phyloP scores from a whole-genome alignment of 2,797 vertebrate species.

The Clarias fuscus region DNA sequence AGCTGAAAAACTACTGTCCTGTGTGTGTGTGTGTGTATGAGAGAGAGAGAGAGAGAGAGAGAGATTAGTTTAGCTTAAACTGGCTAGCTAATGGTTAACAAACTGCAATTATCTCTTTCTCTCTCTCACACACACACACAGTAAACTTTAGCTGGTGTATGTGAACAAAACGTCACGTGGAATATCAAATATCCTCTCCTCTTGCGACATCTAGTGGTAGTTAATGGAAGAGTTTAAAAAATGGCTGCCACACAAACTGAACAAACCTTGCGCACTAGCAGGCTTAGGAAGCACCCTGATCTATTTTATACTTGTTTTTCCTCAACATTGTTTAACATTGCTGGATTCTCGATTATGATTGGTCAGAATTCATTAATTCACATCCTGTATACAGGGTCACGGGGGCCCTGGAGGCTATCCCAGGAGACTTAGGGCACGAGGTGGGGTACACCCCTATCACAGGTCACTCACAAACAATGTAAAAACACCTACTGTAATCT shows the following conservation, averaged over 20 bases:
- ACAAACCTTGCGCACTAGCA: neutral
- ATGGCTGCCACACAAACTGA: neutral
- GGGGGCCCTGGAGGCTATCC: no score
- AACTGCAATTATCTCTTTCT: neutral
- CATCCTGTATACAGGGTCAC: no score
- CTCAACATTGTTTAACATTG: no score
- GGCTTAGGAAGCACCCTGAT: neutral
- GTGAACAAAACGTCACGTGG: neutral
- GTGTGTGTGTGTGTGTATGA: neutral
- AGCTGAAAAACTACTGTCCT: neutral
- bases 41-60: no score
- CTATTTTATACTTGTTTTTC: neutral
- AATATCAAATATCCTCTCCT: neutral
- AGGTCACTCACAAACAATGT: no score
- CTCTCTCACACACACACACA: neutral
- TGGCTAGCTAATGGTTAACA: neutral
- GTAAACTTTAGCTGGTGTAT: neutral
- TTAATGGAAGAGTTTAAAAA: neutral
- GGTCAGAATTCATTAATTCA: neutral
- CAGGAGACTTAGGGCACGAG: no score
- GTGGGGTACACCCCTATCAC: no score
- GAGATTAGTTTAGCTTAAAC: no score
- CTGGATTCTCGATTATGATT: neutral
- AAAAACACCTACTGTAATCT: no score
- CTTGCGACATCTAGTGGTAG: slow-evolving; percentile 9